Base-by-base conservation (phyloP, 2,797 vertebrate genomes). In the Rhinichthys osculus region DNA sequence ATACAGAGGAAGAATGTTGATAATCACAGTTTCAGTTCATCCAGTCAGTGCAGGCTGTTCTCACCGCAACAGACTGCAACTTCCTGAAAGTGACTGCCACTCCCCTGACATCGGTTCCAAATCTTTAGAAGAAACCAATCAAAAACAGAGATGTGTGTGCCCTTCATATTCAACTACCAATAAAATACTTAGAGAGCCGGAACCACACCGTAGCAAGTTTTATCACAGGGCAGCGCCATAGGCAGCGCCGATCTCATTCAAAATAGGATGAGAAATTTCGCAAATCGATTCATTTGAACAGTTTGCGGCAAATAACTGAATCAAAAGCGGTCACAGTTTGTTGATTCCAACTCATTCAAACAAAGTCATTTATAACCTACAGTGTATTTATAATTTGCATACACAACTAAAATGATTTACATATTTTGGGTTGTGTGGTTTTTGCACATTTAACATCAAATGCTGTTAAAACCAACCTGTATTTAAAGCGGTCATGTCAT, bases 11-110 rank as follows among this genome's bases (percentile, higher is more conserved):
- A 35, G 11, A 33, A 8, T 47, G 33, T 33, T 17, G 7, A 19
- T 9, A 8, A 62, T 59, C n/a, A 66, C 71, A 72, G 62, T 38
- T 47, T 67, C 14, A 21, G 6, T 7, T 78, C 50, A 11, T 81
- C 42, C 64, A 7, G 7, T 47, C 35, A 19, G 66, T 38, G 73
- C 79, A 30, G 47, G 9, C 8, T 57, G 86, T 88, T 47, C 80
- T 59, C 30, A 1, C 1, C 72, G 66, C 11, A 10, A 73, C 42
- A 14, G 1, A 0, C 0, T 1, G 13, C 23, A 59, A 89, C 88
- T 94, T 94, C 93, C 93, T 82, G 89, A 80, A 91, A 84, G 8
- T 85, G 82, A 21, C 14, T 69, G 82, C 70, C 86, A 84, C 89
- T 47, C 89, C 86, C 57, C 7, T 78, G 50, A 19, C 54, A 0